Percentiles rank a stretch among this genome's conserved stretches.
Conservation (phyloP, 2,888 invertebrate genomes). For the Phengaris alcon region DNA sequence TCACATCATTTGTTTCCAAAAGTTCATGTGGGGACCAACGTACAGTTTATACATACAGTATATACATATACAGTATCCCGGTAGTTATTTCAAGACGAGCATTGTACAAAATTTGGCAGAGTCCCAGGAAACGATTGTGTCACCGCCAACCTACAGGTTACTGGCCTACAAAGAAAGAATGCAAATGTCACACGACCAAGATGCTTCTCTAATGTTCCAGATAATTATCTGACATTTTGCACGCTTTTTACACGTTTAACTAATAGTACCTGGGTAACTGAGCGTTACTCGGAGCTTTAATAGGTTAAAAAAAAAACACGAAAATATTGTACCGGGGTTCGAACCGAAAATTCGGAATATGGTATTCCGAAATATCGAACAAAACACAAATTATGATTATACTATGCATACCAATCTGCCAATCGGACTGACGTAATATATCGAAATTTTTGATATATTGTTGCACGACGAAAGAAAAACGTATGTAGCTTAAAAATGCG, state of each 20-base stretch:
- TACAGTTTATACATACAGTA: conserved; percentile 38
- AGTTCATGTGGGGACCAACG: conserved; percentile 30
- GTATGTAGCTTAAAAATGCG: too few relatives aligned
- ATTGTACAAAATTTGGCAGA: conserved; percentile 73
- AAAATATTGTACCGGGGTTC: too few relatives aligned
- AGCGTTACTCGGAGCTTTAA: too few relatives aligned
- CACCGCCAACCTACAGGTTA: conserved; percentile 76
- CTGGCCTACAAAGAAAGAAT: conserved; percentile 61
- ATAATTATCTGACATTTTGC: conserved; percentile 20
- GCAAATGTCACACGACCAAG: conserved; percentile 47
- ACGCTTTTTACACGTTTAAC: not conserved
- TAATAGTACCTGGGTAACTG: not conserved
- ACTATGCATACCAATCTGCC: too few relatives aligned
- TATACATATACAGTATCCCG: conserved; percentile 44
- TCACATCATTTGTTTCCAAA: conserved; percentile 3
- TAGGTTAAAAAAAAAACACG: too few relatives aligned
- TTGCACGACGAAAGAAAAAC: too few relatives aligned
- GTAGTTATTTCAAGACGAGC: conserved; percentile 65
- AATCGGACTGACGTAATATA: too few relatives aligned
- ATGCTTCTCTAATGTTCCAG: conserved; percentile 22
- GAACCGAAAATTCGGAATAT: too few relatives aligned
- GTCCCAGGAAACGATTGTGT: conserved; percentile 62
- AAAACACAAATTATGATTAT: too few relatives aligned
- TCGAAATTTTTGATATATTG: too few relatives aligned
- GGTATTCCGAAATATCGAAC: too few relatives aligned